phyloP scores from a whole-genome alignment of 2,113 vertebrate species.

The Zosterops borbonicus region DNA sequence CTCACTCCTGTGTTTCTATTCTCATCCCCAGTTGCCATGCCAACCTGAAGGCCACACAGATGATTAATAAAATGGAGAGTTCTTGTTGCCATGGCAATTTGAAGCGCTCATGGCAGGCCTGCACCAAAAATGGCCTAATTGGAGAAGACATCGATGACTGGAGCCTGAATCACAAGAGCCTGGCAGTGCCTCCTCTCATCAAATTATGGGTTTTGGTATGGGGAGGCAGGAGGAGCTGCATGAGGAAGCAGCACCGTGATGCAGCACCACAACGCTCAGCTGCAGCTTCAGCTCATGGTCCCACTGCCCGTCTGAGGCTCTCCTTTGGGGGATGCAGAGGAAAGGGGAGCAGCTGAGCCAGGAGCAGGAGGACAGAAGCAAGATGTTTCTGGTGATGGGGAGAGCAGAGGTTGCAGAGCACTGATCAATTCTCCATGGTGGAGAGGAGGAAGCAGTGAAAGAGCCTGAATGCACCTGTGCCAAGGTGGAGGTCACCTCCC shows the following conservation, averaged over 20 bases:
- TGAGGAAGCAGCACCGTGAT: not conserved
- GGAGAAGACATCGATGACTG: conserved; percentile 26
- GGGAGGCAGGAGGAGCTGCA: not conserved
- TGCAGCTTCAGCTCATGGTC: not conserved
- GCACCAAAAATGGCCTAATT: conserved; percentile 33
- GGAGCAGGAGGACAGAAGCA: not conserved
- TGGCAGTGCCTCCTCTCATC: not conserved
- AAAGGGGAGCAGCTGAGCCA: not conserved
- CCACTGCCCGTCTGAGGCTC: not conserved
- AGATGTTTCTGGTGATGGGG: not conserved
- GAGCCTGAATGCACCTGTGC: not conserved
- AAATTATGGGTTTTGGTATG: not conserved
- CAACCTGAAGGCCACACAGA: conserved; percentile 68
- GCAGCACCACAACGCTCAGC: not conserved
- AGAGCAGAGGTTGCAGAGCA: not conserved
- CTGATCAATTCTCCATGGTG: not conserved
- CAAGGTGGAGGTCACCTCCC: not conserved
- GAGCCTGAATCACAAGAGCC: conserved; percentile 7
- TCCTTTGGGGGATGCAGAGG: not conserved
- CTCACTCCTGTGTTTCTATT: conserved; percentile 58
- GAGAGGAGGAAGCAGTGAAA: not conserved
- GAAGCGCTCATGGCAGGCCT: conserved; percentile 44
- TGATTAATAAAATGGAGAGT: conserved; percentile 68
- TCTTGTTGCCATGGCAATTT: conserved; percentile 64
- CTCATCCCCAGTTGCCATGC: conserved; percentile 64